Evolutionary conservation across 2,888 invertebrate species (phyloP).

Genomic region (Drosophila limbata): DNA sequence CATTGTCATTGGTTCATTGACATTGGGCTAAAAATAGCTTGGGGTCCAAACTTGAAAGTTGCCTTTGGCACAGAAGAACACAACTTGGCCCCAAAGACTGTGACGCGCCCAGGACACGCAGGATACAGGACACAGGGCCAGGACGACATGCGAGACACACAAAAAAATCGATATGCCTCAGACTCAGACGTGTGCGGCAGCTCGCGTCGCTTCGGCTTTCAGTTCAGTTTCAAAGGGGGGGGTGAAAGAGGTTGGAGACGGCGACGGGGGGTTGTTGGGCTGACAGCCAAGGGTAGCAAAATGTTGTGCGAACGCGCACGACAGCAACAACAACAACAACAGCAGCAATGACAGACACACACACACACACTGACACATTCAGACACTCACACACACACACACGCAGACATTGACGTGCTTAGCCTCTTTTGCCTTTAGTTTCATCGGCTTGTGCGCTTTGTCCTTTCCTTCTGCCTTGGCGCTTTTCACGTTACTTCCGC

Average conservation of each 20-base stretch:
- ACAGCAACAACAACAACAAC: constrained; percentile 15
- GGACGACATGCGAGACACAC: constrained; percentile 39
- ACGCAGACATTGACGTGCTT: constrained; percentile 27
- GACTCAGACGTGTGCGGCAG: constrained; percentile 76
- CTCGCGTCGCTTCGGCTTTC: constrained; percentile 46
- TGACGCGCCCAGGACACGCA: constrained; percentile 59
- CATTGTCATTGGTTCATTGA: constrained; percentile 64
- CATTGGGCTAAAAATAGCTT: constrained; percentile 72
- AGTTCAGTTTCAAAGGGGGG: constrained; percentile 3
- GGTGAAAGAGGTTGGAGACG: constrained; percentile 9
- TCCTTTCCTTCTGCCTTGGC: constrained; percentile 41
- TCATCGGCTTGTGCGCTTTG: constrained; percentile 62
- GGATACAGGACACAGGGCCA: constrained; percentile 9
- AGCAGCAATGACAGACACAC: constrained; percentile 38
- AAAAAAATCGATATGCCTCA: constrained; percentile 82
- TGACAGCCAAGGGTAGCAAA: constrained; percentile 77
- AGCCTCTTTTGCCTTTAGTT: constrained; percentile 62
- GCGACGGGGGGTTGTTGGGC: constrained; percentile 14
- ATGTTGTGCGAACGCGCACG: constrained; percentile 71
- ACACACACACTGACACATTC: constrained; percentile 19
- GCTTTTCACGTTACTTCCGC: constrained; percentile 34
- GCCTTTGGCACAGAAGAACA: constrained; percentile 38
- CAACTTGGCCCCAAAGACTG: constrained; percentile 18
- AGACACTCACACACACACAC: constrained; percentile 16
- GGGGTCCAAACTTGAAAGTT: constrained; percentile 53